phyloP scores from a whole-genome alignment of 1,140 invertebrate genomes.

The Gyrodactylus salaris region DNA sequence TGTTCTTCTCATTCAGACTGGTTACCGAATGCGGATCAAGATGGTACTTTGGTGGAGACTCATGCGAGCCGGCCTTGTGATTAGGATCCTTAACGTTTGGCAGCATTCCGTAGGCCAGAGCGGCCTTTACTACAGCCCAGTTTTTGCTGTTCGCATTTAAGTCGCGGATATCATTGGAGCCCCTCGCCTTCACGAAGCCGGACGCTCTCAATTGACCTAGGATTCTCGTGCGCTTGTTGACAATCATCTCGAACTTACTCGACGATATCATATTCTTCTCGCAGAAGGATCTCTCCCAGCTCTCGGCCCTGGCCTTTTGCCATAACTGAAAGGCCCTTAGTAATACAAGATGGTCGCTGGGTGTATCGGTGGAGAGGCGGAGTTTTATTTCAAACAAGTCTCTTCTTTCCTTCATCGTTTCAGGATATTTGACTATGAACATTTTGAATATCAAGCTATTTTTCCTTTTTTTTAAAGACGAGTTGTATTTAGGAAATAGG shows the following conservation, averaged over 20 bases:
- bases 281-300: constrained; percentile 38
- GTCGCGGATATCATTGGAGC: constrained; percentile 35
- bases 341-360: constrained; percentile 60
- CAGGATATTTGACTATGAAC: background rate
- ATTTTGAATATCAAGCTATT: too few relatives aligned
- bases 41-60: too few relatives aligned
- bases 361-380: constrained; percentile 36
- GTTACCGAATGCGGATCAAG: too few relatives aligned
- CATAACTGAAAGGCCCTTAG: constrained; percentile 40
- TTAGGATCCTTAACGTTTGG: background rate
- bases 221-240: constrained; percentile 31
- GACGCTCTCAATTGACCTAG: constrained; percentile 46
- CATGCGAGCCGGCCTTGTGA: too few relatives aligned
- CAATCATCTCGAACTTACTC: constrained; percentile 50
- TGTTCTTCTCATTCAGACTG: too few relatives aligned
- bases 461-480: too few relatives aligned
- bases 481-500: too few relatives aligned
- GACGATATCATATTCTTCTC: constrained; percentile 39
- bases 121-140: constrained; percentile 63
- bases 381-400: constrained; percentile 27
- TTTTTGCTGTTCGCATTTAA: constrained; percentile 50
- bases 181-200: constrained; percentile 40
- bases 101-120: constrained; percentile 37
- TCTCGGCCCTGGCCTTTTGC: constrained; percentile 31
- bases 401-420: constrained; percentile 12